Conservation (phyloP, 2,113 vertebrate genomes). For the Chunga burmeisteri region DNA sequence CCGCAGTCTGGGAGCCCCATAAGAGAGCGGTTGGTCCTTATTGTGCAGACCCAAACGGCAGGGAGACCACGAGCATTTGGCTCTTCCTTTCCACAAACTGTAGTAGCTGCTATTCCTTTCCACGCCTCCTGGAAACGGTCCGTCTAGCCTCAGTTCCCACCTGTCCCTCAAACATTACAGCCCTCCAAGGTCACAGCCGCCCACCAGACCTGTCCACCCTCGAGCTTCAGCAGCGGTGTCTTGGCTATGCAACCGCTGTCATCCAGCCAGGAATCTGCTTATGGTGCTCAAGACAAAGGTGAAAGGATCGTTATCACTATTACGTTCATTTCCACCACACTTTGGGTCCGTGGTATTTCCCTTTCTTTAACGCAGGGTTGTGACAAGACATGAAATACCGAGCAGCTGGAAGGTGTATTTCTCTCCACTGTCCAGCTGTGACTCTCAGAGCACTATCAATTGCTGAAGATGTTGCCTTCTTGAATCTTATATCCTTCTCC, state of each 20-base stretch:
- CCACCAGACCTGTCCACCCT: neutral
- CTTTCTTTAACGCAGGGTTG: neutral
- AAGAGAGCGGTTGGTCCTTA: neutral
- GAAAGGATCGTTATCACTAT: neutral
- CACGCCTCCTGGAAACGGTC: neutral
- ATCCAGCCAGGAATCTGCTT: neutral
- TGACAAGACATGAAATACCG: neutral
- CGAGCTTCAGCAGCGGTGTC: neutral
- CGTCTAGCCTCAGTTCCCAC: neutral
- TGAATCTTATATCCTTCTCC: neutral
- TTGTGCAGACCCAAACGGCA: neutral
- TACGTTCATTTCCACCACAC: neutral
- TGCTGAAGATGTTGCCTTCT: constrained; percentile 1
- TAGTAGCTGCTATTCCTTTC: neutral
- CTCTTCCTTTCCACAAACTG: neutral
- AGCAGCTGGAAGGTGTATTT: neutral
- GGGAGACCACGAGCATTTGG: neutral
- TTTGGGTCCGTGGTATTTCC: neutral
- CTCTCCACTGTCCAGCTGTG: neutral
- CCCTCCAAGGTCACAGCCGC: no score
- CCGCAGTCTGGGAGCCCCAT: fast-evolving
- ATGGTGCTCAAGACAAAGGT: neutral
- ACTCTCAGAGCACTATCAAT: neutral
- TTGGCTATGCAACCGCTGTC: neutral
- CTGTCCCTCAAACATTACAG: neutral